Conservation (phyloP, 1,140 invertebrate species). For the Mesaphorura yosii region DNA sequence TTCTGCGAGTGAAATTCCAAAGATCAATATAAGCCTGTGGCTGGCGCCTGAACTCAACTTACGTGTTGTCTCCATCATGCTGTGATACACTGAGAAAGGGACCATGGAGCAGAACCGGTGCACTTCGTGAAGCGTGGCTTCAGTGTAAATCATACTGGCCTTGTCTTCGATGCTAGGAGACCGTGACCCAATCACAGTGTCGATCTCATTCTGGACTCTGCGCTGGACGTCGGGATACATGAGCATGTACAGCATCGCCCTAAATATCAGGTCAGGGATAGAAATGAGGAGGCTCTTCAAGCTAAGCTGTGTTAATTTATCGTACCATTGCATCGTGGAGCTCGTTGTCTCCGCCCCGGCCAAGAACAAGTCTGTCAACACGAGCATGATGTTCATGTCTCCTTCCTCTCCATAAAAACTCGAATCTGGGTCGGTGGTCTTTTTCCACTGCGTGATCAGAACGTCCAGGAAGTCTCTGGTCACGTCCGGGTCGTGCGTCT, state of each 20-base stretch:
- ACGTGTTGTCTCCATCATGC: conserved; percentile 21
- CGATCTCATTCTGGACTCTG: conserved; percentile 42
- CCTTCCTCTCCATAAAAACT: conserved; percentile 30
- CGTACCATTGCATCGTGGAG: conserved; percentile 37
- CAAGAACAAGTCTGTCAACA: conserved; percentile 41
- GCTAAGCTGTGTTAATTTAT: no score
- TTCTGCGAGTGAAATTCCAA: conserved; percentile 17
- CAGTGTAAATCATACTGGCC: conserved; percentile 26
- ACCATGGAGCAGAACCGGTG: conserved; percentile 28
- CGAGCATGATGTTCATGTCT: conserved; percentile 27
- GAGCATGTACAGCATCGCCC: conserved; percentile 42
- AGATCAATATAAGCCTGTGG: neutral
- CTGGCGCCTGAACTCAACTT: neutral
- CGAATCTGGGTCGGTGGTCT: conserved; percentile 22
- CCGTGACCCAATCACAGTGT: conserved; percentile 39
- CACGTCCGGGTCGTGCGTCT: conserved; percentile 39
- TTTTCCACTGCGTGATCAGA: conserved; percentile 56
- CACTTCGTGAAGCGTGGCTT: conserved; percentile 28
- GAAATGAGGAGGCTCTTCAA: no score
- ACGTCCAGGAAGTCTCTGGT: conserved; percentile 62
- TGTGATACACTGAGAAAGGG: conserved; percentile 25
- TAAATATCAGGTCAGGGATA: no score
- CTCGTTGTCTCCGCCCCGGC: conserved; percentile 45
- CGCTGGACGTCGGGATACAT: conserved; percentile 41
- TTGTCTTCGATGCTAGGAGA: conserved; percentile 38